Percentiles rank a stretch among this genome's conserved stretches.
Evolutionary conservation across 2,113 vertebrate genomes (phyloP).

Genomic region (Panurus biarmicus): DNA sequence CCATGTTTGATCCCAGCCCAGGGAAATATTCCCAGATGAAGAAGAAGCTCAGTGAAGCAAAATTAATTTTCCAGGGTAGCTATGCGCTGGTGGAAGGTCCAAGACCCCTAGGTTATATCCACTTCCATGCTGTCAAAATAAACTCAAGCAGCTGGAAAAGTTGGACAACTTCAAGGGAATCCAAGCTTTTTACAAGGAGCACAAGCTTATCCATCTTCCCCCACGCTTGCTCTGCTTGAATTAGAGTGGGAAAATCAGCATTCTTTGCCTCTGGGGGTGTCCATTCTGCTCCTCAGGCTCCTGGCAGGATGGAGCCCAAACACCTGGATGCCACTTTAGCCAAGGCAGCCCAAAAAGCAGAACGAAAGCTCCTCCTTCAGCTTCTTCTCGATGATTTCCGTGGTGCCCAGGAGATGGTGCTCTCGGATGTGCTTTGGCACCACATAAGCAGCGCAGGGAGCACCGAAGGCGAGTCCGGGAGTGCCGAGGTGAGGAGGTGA

Average conservation of each 20-base stretch:
- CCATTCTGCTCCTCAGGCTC: neutral
- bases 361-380: neutral
- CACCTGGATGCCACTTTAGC: rapidly evolving
- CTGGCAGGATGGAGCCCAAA: neutral
- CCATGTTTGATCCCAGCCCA: neutral
- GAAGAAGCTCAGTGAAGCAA: neutral
- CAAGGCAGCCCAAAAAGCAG: rapidly evolving
- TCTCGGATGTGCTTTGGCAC: neutral
- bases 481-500: neutral
- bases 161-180: neutral
- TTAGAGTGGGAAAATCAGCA: neutral
- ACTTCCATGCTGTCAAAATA: neutral
- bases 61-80: neutral
- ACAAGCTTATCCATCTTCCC: neutral
- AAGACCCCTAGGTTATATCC: neutral
- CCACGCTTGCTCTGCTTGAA: neutral
- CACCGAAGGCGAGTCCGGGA: rapidly evolving
- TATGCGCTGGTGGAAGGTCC: neutral
- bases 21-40: neutral
- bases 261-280: neutral
- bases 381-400: neutral
- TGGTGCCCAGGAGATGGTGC: conserved; percentile 38
- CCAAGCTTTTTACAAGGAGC: neutral
- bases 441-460: rapidly evolving
- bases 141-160: neutral